phyloP scores from a whole-genome alignment of 2,888 invertebrate species.

The Cylindroiulus punctatus region DNA sequence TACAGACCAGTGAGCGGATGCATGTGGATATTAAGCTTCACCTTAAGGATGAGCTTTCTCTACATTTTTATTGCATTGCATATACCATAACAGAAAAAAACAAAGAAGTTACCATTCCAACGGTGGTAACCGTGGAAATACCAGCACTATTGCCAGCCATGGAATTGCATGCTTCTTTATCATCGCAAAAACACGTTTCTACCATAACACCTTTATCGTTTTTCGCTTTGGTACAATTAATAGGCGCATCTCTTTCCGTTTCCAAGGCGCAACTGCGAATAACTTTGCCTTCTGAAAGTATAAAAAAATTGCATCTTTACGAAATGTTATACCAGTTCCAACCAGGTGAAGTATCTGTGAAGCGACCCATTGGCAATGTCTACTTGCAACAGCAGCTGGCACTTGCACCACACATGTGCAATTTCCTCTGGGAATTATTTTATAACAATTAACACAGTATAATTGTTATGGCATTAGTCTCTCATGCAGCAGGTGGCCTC shows the following conservation, averaged over 20 bases:
- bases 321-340: neutral
- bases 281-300: neutral
- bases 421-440: neutral
- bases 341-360: too few species aligned
- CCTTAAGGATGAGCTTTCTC: neutral
- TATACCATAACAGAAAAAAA: neutral
- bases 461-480: too few species aligned
- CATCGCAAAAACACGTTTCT: neutral
- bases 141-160: neutral
- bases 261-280: neutral
- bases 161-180: neutral
- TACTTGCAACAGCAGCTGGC: neutral
- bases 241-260: neutral
- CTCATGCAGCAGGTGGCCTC: too few species aligned
- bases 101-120: slow-evolving; percentile 14
- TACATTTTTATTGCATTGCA: neutral
- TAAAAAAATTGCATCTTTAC: neutral
- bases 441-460: neutral
- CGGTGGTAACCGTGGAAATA: neutral
- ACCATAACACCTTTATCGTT: neutral
- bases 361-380: too few species aligned
- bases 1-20: too few species aligned
- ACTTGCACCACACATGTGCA: neutral
- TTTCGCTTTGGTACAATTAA: neutral
- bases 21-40: too few species aligned